phyloP scores from a whole-genome alignment of 2,797 vertebrate genomes.

The Siniperca undulata region DNA sequence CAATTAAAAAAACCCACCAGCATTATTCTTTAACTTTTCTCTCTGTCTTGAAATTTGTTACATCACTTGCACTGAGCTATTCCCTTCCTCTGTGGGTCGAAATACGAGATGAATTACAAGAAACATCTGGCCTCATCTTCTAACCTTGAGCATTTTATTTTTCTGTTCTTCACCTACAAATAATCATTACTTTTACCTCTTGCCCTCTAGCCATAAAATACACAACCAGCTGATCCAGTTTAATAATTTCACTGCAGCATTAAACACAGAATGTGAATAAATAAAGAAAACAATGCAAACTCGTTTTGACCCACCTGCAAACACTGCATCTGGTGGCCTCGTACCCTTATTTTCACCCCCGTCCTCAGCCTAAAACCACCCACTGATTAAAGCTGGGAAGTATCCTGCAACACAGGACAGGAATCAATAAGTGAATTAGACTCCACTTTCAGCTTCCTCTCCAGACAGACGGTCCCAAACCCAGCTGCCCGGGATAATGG shows the following conservation, averaged over 20 bases:
- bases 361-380: conserved; percentile 47
- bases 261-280: not conserved
- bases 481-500: conserved; percentile 87
- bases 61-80: not conserved
- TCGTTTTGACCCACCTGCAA: conserved; percentile 49
- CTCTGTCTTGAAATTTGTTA: not conserved
- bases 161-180: not conserved
- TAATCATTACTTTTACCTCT: not conserved
- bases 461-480: conserved; percentile 79
- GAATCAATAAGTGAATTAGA: conserved; percentile 91
- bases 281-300: conserved; percentile 30
- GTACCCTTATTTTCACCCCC: conserved; percentile 58
- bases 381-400: conserved; percentile 79
- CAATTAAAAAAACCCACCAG: not conserved
- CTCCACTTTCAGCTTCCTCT: conserved; percentile 85
- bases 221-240: not conserved
- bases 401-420: conserved; percentile 88
- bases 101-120: not conserved
- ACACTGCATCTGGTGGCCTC: conserved; percentile 52
- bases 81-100: not conserved
- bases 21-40: not conserved
- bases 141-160: not conserved
- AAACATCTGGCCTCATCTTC: conserved; percentile 3
- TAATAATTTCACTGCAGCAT: not conserved
- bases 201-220: not conserved